A percentile compares a stretch with the other conserved stretches of the same genome.
These are phyloP conservation scores for Lasioglossum marginatum DNA, from an alignment of 2,888 invertebrate species.

Conservation along the genomic window DNA sequence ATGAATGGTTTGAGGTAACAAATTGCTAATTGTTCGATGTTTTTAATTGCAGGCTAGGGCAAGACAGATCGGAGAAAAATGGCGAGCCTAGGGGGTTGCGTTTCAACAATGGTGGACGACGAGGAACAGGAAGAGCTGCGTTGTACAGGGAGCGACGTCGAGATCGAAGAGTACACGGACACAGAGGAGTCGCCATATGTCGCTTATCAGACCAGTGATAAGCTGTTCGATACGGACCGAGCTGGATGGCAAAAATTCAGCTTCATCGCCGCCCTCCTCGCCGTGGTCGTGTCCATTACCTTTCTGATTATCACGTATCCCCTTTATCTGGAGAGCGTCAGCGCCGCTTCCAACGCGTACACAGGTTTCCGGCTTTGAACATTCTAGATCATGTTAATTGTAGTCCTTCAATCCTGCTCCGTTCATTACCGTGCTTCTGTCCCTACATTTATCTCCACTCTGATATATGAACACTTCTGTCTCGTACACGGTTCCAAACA, in stretches of 20 bases:
- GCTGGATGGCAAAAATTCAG: slow-evolving; percentile 83
- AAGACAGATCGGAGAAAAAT: slow-evolving; percentile 9
- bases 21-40: background rate
- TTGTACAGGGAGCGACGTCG: slow-evolving; percentile 80
- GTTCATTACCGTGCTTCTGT: background rate
- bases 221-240: slow-evolving; percentile 80
- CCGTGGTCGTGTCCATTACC: slow-evolving; percentile 85
- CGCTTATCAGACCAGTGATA: slow-evolving; percentile 78
- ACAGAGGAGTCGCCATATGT: slow-evolving; percentile 80
- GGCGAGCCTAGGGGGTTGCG: slow-evolving; percentile 73
- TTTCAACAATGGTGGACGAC: slow-evolving; percentile 80
- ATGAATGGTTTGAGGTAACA: background rate
- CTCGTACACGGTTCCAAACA: background rate
- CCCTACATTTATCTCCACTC: background rate
- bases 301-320: slow-evolving; percentile 85
- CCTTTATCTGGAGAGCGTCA: slow-evolving; percentile 85
- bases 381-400: background rate
- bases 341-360: slow-evolving; percentile 81
- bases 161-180: slow-evolving; percentile 82
- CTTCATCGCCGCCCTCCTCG: slow-evolving; percentile 84
- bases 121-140: slow-evolving; percentile 81
- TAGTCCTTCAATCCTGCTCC: background rate
- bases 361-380: slow-evolving; percentile 71
- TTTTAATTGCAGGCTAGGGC: background rate
- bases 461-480: background rate